Base-by-base conservation (phyloP, 2,888 invertebrate genomes). In the Seira musarum region DNA sequence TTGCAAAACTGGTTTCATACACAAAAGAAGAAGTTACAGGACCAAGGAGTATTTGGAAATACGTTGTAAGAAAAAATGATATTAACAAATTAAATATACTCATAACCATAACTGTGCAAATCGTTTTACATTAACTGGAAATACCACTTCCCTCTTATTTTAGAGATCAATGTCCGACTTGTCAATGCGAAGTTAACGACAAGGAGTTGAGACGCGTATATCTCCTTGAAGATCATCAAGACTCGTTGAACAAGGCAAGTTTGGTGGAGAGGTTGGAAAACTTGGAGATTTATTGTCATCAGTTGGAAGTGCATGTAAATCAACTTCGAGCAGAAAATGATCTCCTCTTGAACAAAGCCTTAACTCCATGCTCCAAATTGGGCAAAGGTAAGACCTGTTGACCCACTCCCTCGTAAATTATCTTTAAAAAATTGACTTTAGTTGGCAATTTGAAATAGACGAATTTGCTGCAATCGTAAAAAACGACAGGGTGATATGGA, bases 401-500 rank as follows among this genome's bases (percentile, higher is more conserved):
- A 30, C 2, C 8, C 30, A 10, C 57, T 13, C 49, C 49, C 49
- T 46, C 15, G 10, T 46, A 15, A 46, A n/a, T n/a, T 46, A 46
- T 46, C 10, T 46, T 46, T 10, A 15, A 15, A 15, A 46, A 13
- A 15, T 10, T 10, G 49, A 46, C 49, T 46, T n/a, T n/a, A n/a
- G n/a, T n/a, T n/a, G n/a, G n/a, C n/a, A 17, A 22, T 21, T 15
- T 13, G 8, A 22, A 30, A n/a, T 35, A 77, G 81, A 81, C 6
- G 81, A 78, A 24, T 77, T 73, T 64, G 76, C 69, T 17, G 69
- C 82, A n/a, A 82, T 82, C 19, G 82, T 83, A 13, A 83, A 83
- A 72, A 83, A 83, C 61, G 83, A 83, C 30, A 5, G 83, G 24
- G 75, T 83, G 8, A 49, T 80, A 22, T 83, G 82, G 82, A 69